A percentile compares a stretch with the other conserved stretches of the same genome.
Evolutionary conservation across 2,888 invertebrate genomes (phyloP).

Genomic region (Geotrupes spiniger): DNA sequence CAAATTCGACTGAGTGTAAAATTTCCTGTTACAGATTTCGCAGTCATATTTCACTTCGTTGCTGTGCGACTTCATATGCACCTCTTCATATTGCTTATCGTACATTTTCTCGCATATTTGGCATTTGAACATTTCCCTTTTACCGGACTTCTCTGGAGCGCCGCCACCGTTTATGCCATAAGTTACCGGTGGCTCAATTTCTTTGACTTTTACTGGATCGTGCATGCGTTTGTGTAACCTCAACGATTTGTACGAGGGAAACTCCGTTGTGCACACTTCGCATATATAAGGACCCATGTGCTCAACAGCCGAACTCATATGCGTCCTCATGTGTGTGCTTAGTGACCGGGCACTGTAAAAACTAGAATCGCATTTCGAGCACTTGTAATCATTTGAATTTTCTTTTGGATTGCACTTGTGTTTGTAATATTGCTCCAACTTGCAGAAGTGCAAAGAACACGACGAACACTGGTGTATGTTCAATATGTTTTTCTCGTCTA

Average conservation of each 20-base stretch:
- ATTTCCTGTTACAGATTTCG: slow-evolving; percentile 69
- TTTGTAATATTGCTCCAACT: slow-evolving; percentile 48
- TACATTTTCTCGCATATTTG: slow-evolving; percentile 55
- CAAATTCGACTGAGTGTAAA: slow-evolving; percentile 61
- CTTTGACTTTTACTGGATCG: slow-evolving; percentile 60
- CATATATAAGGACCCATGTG: slow-evolving; percentile 54
- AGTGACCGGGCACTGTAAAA: slow-evolving; percentile 58
- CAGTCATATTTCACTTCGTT: slow-evolving; percentile 60
- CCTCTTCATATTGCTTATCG: slow-evolving; percentile 53
- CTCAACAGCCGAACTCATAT: slow-evolving; percentile 34
- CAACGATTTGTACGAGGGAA: slow-evolving; percentile 64
- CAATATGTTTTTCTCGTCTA: slow-evolving; percentile 22
- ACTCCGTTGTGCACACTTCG: slow-evolving; percentile 65
- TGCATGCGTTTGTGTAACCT: slow-evolving; percentile 74
- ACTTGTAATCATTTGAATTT: slow-evolving; percentile 42
- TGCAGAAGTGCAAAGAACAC: slow-evolving; percentile 51
- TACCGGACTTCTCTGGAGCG: slow-evolving; percentile 35
- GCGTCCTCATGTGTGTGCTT: slow-evolving; percentile 61
- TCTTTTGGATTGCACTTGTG: slow-evolving; percentile 46
- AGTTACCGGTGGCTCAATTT: slow-evolving; percentile 53
- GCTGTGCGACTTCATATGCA: slow-evolving; percentile 68
- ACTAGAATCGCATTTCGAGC: slow-evolving; percentile 52
- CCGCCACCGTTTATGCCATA: slow-evolving; percentile 41
- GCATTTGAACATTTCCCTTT: slow-evolving; percentile 43
- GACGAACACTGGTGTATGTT: slow-evolving; percentile 52